Conservation (phyloP, 2,113 vertebrate genomes). For the Ammodytes dubius region DNA sequence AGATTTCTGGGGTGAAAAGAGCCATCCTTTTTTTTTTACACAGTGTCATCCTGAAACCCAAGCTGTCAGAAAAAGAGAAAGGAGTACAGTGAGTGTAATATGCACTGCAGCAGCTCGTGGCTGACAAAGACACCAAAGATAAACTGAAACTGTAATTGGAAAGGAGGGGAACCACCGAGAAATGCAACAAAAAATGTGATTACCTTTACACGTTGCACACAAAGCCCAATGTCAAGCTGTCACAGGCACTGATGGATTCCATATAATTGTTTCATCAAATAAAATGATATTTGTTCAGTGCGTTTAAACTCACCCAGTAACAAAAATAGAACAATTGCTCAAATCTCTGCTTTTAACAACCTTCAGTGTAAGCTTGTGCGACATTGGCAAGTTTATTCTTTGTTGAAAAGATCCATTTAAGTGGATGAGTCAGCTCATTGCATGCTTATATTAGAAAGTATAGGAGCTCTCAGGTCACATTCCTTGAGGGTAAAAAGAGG, state of each 20-base stretch:
- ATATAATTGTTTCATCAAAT: neutral
- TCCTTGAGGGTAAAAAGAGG: constrained; percentile 11
- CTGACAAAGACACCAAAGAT: constrained; percentile 22
- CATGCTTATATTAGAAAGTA: constrained; percentile 45
- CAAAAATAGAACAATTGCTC: constrained; percentile 25
- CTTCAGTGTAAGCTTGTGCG: constrained; percentile 11
- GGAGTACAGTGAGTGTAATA: neutral
- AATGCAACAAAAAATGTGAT: neutral
- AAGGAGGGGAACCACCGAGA: neutral
- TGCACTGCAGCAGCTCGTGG: neutral
- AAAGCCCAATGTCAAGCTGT: neutral
- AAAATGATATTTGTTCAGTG: constrained; percentile 1
- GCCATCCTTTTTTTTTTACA: constrained; percentile 79
- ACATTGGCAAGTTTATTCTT: constrained; percentile 11
- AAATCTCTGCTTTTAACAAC: constrained; percentile 10
- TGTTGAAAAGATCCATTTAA: constrained; percentile 30
- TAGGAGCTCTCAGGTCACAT: constrained; percentile 28
- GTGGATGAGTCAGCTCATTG: constrained; percentile 65
- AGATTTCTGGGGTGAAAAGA: constrained; percentile 80
- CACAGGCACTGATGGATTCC: neutral
- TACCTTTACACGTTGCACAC: neutral
- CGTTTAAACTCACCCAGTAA: neutral
- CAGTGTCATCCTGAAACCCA: constrained; percentile 80
- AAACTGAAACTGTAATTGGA: neutral
- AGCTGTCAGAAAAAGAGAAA: constrained; percentile 48